phyloP scores from a whole-genome alignment of 2,888 invertebrate genomes.

The Drosophila greeni region DNA sequence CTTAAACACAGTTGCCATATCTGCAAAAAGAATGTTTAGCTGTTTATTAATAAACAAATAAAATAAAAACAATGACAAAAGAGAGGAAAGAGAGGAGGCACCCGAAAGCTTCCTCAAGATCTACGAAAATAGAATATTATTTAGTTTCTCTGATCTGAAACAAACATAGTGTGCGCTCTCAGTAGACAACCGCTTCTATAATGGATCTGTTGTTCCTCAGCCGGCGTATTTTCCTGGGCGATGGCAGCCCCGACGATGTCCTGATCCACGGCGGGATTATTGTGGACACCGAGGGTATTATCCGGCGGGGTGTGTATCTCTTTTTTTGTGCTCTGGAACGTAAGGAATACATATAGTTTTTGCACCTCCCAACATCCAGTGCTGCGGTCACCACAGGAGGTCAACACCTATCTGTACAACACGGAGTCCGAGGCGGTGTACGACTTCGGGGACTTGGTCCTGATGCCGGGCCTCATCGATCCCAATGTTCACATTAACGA shows the following conservation, averaged over 20 bases:
- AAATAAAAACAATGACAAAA: not conserved
- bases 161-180: not conserved
- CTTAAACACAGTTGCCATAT: not conserved
- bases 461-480: slow-evolving; percentile 86
- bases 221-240: slow-evolving; percentile 80
- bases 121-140: slow-evolving; percentile 29
- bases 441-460: slow-evolving; percentile 80
- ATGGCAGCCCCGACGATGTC: slow-evolving; percentile 73
- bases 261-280: slow-evolving; percentile 82
- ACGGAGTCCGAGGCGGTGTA: slow-evolving; percentile 81
- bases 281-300: slow-evolving; percentile 81
- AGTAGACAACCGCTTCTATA: slow-evolving; percentile 23
- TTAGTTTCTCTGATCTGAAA: not conserved
- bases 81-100: not conserved
- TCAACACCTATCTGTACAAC: slow-evolving; percentile 79
- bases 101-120: slow-evolving; percentile 12
- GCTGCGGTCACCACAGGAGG: slow-evolving; percentile 79
- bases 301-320: slow-evolving; percentile 73
- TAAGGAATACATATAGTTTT: not conserved
- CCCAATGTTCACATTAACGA: slow-evolving; percentile 87
- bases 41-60: slow-evolving; percentile 3
- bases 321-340: too few species aligned
- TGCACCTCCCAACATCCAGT: slow-evolving; percentile 65
- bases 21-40: not conserved
- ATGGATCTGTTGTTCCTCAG: slow-evolving; percentile 79